Conservation (phyloP, 2,113 vertebrate species). For the Triplophysa tibetana region DNA sequence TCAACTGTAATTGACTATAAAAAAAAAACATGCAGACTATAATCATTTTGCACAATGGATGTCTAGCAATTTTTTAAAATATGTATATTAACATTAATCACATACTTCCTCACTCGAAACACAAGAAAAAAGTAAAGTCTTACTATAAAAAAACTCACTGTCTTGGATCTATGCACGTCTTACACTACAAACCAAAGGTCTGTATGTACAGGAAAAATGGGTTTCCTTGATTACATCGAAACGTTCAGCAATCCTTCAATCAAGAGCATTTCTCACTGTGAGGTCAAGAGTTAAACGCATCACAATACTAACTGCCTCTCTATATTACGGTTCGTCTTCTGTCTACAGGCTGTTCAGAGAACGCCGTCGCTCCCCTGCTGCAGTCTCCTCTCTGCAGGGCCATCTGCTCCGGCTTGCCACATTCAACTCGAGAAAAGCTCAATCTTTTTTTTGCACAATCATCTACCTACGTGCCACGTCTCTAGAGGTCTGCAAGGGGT, state of each 20-base stretch:
- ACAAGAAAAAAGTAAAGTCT: slow-evolving; percentile 16
- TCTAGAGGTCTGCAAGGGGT: background rate
- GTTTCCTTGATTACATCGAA: background rate
- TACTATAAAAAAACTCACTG: background rate
- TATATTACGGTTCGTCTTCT: slow-evolving; percentile 49
- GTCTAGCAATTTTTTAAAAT: background rate
- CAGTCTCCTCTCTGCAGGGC: slow-evolving; percentile 44
- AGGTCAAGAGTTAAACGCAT: slow-evolving; percentile 27
- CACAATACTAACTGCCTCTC: slow-evolving; percentile 35
- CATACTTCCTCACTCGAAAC: slow-evolving; percentile 2
- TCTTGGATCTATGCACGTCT: slow-evolving; percentile 20
- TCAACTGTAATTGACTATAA: background rate
- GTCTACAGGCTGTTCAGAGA: slow-evolving; percentile 52
- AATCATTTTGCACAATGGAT: background rate
- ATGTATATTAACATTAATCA: slow-evolving; percentile 36
- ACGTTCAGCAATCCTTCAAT: slow-evolving; percentile 4
- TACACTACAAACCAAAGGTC: slow-evolving; percentile 16
- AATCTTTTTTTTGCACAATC: background rate
- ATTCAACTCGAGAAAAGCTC: slow-evolving; percentile 17
- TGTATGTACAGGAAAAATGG: slow-evolving; percentile 7
- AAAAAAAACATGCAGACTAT: background rate
- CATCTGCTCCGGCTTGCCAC: slow-evolving; percentile 53
- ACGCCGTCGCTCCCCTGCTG: slow-evolving; percentile 38
- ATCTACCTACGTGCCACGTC: background rate
- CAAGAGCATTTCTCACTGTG: slow-evolving; percentile 9